Percentiles rank a stretch among this genome's conserved stretches.
Conservation (phyloP, 2,797 vertebrate species). For the Microchirus variegatus region DNA sequence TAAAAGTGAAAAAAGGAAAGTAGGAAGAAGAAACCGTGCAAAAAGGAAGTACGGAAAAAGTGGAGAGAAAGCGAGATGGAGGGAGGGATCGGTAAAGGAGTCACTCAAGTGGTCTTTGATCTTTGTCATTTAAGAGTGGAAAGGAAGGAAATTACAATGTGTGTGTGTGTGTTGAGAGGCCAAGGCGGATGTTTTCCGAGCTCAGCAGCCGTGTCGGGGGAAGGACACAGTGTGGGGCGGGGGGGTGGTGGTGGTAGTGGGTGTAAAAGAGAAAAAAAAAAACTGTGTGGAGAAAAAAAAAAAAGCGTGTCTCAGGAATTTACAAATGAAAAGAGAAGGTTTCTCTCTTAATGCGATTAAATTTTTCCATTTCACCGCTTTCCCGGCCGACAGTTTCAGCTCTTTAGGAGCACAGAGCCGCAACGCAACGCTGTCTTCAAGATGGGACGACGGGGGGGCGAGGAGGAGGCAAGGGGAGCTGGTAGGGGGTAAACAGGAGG, state of each 20-base stretch:
- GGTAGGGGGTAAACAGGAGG: conserved; percentile 44
- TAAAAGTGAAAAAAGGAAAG: background rate
- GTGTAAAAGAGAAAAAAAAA: conserved; percentile 37
- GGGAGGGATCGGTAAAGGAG: conserved; percentile 55
- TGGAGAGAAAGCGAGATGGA: conserved; percentile 46
- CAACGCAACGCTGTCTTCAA: conserved; percentile 69
- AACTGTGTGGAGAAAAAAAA: conserved; percentile 38
- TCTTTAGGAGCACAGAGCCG: conserved; percentile 70
- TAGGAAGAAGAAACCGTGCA: background rate
- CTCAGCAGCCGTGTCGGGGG: conserved; percentile 72
- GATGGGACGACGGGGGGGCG: conserved; percentile 47
- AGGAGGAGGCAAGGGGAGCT: conserved; percentile 1
- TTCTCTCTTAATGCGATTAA: conserved; percentile 88
- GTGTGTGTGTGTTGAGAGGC: conserved; percentile 28
- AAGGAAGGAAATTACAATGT: conserved; percentile 58
- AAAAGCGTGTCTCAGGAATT: conserved; percentile 81
- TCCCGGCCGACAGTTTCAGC: conserved; percentile 77
- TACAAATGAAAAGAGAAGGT: conserved; percentile 86
- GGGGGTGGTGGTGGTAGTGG: conserved; percentile 33
- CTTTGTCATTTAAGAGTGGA: conserved; percentile 54
- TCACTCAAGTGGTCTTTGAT: conserved; percentile 64
- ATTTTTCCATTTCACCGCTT: conserved; percentile 86
- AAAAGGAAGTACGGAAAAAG: conserved; percentile 23
- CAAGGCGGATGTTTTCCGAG: conserved; percentile 69
- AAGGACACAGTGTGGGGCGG: conserved; percentile 50